phyloP scores from a whole-genome alignment of 2,113 vertebrate genomes.

The Entelurus aequoreus region DNA sequence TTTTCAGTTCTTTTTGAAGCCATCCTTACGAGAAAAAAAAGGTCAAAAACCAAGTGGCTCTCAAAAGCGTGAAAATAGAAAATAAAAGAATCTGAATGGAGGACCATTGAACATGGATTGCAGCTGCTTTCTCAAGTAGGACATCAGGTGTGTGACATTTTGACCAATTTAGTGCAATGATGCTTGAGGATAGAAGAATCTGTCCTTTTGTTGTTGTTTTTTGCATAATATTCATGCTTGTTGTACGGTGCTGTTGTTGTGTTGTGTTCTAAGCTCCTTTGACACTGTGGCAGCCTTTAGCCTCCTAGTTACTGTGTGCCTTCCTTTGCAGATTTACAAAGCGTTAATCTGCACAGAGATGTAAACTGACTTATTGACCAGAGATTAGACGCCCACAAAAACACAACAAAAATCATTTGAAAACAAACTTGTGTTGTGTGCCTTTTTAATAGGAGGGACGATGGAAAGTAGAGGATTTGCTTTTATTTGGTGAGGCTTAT shows the following conservation, averaged over 20 bases:
- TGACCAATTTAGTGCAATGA: conserved; percentile 65
- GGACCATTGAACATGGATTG: conserved; percentile 55
- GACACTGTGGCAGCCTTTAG: conserved; percentile 41
- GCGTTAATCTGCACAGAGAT: conserved; percentile 57
- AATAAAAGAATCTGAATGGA: conserved; percentile 40
- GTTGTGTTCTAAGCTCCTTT: conserved; percentile 47
- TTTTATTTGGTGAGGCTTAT: conserved; percentile 42
- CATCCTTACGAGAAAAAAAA: conserved; percentile 2
- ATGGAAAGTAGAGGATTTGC: conserved; percentile 4
- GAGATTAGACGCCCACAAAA: conserved; percentile 49
- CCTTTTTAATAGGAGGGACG: not conserved
- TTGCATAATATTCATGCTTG: conserved; percentile 9
- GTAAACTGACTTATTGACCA: conserved; percentile 46
- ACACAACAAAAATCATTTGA: conserved; percentile 9
- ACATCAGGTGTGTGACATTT: conserved; percentile 66
- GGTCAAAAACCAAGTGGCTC: conserved; percentile 31
- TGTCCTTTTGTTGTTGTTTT: not conserved
- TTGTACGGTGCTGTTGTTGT: conserved; percentile 42
- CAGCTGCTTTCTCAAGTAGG: conserved; percentile 51
- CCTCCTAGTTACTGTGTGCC: conserved; percentile 40
- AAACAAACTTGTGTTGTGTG: conserved; percentile 25
- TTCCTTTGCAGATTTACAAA: conserved; percentile 54
- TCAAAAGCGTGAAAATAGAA: conserved; percentile 31
- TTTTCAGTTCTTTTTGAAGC: too few species aligned
- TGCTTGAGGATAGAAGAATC: conserved; percentile 34